A percentile compares a stretch with the other conserved stretches of the same genome.
Conservation (phyloP, 2,888 invertebrate species). For the Pachydiplax longipennis region DNA sequence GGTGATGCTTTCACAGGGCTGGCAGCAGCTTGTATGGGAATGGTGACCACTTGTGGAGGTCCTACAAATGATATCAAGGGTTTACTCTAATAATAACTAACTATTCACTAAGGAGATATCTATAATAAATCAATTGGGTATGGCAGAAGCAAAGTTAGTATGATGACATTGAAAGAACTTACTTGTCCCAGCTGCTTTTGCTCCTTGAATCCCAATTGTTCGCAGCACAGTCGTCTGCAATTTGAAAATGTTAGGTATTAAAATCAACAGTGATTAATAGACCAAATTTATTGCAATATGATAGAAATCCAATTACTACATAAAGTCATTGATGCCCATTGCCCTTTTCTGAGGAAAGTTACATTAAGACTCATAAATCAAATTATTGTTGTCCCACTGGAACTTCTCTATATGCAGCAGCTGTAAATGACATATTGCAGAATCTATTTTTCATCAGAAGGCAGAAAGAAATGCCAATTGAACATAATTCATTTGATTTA, state of each 20-base stretch:
- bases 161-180: neutral
- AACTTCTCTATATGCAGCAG: too few species aligned
- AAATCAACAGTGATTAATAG: too few species aligned
- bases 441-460: too few species aligned
- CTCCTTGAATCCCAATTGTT: conserved; percentile 55
- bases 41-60: conserved; percentile 54
- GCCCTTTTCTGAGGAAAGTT: too few species aligned
- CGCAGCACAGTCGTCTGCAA: conserved; percentile 55
- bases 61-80: conserved; percentile 45
- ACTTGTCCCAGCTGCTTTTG: conserved; percentile 38
- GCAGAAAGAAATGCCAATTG: too few species aligned
- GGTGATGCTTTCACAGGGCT: conserved; percentile 50
- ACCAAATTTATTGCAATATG: neutral
- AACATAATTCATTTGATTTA: too few species aligned
- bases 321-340: too few species aligned
- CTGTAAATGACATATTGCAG: too few species aligned
- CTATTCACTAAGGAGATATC: neutral
- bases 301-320: too few species aligned
- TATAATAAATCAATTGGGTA: neutral
- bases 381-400: too few species aligned
- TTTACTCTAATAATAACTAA: neutral
- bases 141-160: neutral
- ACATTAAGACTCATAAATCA: too few species aligned
- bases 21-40: conserved; percentile 52
- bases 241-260: too few species aligned